Evolutionary conservation across 2,888 invertebrate species (phyloP).

Genomic region (Timema cristinae): DNA sequence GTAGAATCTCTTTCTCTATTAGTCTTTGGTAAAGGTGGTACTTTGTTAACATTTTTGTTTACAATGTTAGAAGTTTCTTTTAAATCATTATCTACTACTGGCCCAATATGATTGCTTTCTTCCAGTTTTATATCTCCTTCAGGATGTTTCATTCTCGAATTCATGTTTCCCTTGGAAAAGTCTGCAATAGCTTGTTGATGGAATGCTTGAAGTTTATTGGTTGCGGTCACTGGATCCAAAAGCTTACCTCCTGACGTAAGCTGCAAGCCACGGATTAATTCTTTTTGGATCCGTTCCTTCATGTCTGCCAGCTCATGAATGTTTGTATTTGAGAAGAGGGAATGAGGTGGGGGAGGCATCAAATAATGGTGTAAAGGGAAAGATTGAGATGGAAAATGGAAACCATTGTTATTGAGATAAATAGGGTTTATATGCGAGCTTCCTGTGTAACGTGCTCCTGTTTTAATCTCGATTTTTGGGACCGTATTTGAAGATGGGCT

Average conservation of each 20-base stretch:
- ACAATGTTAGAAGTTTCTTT: not conserved
- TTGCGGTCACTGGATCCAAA: slow-evolving; percentile 44
- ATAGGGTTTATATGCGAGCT: slow-evolving; percentile 23
- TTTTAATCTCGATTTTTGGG: slow-evolving; percentile 26
- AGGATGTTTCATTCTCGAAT: slow-evolving; percentile 7
- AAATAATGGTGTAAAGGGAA: slow-evolving; percentile 16
- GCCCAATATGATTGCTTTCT: not conserved
- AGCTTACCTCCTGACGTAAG: slow-evolving; percentile 66
- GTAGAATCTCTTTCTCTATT: slow-evolving; percentile 38
- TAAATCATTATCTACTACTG: too few species aligned
- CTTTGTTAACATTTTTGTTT: not conserved
- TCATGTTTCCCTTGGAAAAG: slow-evolving; percentile 12
- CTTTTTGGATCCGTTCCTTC: slow-evolving; percentile 63
- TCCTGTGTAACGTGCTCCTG: slow-evolving; percentile 10
- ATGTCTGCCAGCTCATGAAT: slow-evolving; percentile 58
- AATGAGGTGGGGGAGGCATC: slow-evolving; percentile 55
- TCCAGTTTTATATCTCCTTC: slow-evolving; percentile 17
- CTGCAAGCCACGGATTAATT: slow-evolving; percentile 60
- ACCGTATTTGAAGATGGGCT: slow-evolving; percentile 8
- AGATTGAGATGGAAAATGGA: slow-evolving; percentile 28
- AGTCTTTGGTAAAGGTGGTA: slow-evolving; percentile 5
- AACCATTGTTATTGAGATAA: slow-evolving; percentile 28
- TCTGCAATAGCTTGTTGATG: slow-evolving; percentile 34
- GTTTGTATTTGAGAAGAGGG: slow-evolving; percentile 48
- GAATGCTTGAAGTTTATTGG: slow-evolving; percentile 35